phyloP scores from a whole-genome alignment of 2,113 vertebrate genomes.

The Lophura nycthemera region DNA sequence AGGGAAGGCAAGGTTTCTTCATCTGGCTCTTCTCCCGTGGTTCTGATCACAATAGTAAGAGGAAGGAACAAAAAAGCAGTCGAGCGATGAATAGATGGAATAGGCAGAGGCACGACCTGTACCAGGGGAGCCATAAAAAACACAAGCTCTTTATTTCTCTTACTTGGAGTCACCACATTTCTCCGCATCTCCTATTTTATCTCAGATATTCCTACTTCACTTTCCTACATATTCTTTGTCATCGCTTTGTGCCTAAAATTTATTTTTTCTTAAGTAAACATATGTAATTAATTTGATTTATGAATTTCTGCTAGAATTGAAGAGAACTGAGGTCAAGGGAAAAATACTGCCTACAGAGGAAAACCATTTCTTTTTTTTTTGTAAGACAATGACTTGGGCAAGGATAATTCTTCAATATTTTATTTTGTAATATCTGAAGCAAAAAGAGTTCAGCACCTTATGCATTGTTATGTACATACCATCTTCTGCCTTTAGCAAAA shows the following conservation, averaged over 20 bases:
- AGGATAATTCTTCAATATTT: background rate
- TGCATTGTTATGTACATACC: background rate
- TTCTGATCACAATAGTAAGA: background rate
- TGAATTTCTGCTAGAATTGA: background rate
- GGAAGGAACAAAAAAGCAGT: background rate
- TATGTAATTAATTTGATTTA: background rate
- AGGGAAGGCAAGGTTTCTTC: background rate
- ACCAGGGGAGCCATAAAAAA: background rate
- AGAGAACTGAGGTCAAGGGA: background rate
- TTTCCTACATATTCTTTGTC: background rate
- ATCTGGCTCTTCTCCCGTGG: background rate
- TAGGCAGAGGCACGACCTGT: background rate
- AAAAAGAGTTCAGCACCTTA: background rate
- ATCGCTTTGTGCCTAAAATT: background rate
- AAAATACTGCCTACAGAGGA: background rate
- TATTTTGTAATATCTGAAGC: background rate
- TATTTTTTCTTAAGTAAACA: background rate
- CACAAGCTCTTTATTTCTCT: background rate
- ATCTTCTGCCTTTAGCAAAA: background rate
- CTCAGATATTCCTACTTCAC: background rate
- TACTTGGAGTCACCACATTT: background rate
- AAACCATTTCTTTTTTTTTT: background rate
- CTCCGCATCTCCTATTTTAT: background rate
- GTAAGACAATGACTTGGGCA: background rate
- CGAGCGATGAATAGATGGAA: background rate